Conservation (phyloP, 2,113 vertebrate species). For the Gasterosteus nipponicus region DNA sequence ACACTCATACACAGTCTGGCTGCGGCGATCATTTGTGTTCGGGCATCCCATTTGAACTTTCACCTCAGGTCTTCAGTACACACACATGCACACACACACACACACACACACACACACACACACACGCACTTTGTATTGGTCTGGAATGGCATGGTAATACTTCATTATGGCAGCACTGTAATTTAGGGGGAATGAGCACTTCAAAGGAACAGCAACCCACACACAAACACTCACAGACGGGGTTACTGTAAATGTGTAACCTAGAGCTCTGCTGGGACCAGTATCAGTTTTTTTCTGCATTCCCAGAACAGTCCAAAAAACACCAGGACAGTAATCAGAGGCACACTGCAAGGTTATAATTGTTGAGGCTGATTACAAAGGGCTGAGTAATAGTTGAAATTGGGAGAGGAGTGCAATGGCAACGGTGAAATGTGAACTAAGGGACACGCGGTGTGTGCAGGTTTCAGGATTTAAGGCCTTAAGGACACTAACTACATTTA, state of each 20-base stretch:
- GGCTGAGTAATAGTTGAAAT: constrained; percentile 72
- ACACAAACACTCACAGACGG: constrained; percentile 71
- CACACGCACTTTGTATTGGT: constrained; percentile 63
- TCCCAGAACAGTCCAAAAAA: constrained; percentile 76
- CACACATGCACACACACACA: constrained; percentile 19
- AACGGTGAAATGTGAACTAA: constrained; percentile 52
- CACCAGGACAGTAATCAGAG: constrained; percentile 78
- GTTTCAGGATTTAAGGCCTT: constrained; percentile 11
- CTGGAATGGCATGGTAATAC: constrained; percentile 79
- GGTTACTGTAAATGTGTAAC: constrained; percentile 75
- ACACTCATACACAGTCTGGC: constrained; percentile 25
- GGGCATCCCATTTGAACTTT: constrained; percentile 54
- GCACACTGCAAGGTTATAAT: constrained; percentile 74
- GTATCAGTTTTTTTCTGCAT: constrained; percentile 65
- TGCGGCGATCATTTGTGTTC: constrained; percentile 11
- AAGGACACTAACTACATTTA: not conserved
- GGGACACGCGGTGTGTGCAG: constrained; percentile 38
- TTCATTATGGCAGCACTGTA: constrained; percentile 82
- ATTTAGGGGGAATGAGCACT: constrained; percentile 79
- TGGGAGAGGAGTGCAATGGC: constrained; percentile 60
- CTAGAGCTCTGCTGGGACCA: constrained; percentile 73
- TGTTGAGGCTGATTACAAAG: constrained; percentile 82
- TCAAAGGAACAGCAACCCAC: constrained; percentile 78
- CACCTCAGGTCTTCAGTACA: constrained; percentile 59
- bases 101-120: constrained; percentile 23